phyloP scores from a whole-genome alignment of 2,888 invertebrate species.

The Cinara cedri region DNA sequence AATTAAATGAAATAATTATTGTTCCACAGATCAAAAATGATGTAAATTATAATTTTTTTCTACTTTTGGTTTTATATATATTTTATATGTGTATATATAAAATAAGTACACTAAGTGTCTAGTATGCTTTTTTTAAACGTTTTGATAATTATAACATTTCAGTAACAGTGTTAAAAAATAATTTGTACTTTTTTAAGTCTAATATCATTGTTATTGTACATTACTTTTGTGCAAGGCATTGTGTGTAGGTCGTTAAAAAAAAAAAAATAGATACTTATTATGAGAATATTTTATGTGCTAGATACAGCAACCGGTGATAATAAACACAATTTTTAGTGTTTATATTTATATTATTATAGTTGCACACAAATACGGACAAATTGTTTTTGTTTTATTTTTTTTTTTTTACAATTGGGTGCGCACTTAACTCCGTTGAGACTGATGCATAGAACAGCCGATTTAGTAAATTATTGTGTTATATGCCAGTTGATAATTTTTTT shows the following conservation, averaged over 20 bases:
- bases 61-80: slow-evolving; percentile 33
- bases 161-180: not conserved
- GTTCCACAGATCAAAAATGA: slow-evolving; percentile 2
- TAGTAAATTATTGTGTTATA: not conserved
- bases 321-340: too few species aligned
- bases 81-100: slow-evolving; percentile 1
- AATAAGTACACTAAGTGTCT: slow-evolving; percentile 10
- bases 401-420: slow-evolving; percentile 20
- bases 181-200: slow-evolving; percentile 45
- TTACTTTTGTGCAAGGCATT: slow-evolving; percentile 3
- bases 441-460: not conserved
- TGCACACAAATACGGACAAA: not conserved
- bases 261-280: not conserved
- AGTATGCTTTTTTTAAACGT: slow-evolving; percentile 31
- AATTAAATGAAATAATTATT: not conserved
- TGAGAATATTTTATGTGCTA: not conserved
- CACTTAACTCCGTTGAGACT: slow-evolving; percentile 30
- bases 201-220: not conserved
- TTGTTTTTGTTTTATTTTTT: not conserved
- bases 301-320: not conserved
- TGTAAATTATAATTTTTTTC: not conserved
- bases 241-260: not conserved
- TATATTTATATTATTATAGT: not conserved
- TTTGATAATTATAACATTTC: slow-evolving; percentile 27
- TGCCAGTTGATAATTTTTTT: slow-evolving; percentile 2